Base-by-base conservation (phyloP, 1,140 invertebrate genomes). In the Acromyrmex heyeri region DNA sequence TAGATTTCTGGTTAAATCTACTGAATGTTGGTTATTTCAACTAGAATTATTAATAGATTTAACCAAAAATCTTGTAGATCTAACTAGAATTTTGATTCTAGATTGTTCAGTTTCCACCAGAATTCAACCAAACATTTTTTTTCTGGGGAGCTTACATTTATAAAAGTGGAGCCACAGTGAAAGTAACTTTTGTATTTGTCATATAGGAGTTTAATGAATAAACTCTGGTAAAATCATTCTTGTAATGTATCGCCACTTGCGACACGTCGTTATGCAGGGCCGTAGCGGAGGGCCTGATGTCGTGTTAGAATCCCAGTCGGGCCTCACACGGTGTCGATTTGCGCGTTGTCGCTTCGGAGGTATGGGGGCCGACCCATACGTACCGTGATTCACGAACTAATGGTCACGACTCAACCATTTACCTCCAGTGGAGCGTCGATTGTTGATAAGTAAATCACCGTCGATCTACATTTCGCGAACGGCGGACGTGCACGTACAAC, bases 331-430 rank as follows among this genome's bases (percentile, higher is more conserved):
- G 69, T 83, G 69, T 88, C 85, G 91, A 90, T 87, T 91, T 90
- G 89, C 91, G 91, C 90, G 88, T 81, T 86, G 77, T 75, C 76
- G 55, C 85, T 44, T 21, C 77, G 59, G 67, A 82, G 34, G 85
- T 86, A 88, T 79, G 88, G 91, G 91, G 87, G 75, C 30, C 86
- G 83, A 83, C 83, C 89, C 44, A 18, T 83, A 75, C 67, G 55
- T 75, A 83, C 69, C 65, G 59, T 21, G 88, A 76, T 93, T 89
- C 92, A 91, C 85, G 92, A 91, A 94, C 94, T 95, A 95, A 95
- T 95, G 95, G 94, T 95, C 95, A 95, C 95, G 95, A 95, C 94
- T 95, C 92, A 92, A 93, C 95, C 94, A 95, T 95, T 95, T 95
- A 95, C 94, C 95, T 94, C 95, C 95, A 93, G 94, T 94, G 94